A percentile compares a stretch with the other conserved stretches of the same genome.
Evolutionary conservation across 1,140 invertebrate genomes (phyloP).

Genomic region (Drosophila insularis): DNA sequence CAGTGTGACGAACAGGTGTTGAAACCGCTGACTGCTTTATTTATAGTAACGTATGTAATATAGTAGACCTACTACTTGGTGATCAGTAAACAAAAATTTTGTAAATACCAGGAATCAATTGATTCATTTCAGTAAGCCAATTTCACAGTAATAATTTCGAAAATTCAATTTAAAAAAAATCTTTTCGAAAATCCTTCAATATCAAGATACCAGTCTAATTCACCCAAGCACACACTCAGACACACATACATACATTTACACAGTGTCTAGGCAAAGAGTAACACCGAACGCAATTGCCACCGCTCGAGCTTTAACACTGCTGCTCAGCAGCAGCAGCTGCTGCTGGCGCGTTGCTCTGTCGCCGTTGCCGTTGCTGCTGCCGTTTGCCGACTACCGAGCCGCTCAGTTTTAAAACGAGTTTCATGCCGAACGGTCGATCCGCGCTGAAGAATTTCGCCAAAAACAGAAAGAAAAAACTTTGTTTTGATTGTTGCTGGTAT

Average conservation of each 20-base stretch:
- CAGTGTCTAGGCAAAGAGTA: constrained; percentile 1
- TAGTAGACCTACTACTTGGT: no score
- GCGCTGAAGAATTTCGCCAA: constrained; percentile 47
- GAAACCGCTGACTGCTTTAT: no score
- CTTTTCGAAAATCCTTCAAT: neutral
- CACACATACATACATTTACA: no score
- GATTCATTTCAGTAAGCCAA: no score
- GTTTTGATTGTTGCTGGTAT: neutral
- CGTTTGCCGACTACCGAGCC: constrained; percentile 38
- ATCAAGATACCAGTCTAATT: neutral
- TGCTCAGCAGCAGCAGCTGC: constrained; percentile 38
- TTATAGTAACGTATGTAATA: no score
- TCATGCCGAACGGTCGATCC: constrained; percentile 71
- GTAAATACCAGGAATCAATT: no score
- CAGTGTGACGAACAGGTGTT: no score
- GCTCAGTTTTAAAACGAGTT: constrained; percentile 74
- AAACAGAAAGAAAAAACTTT: neutral
- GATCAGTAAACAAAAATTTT: no score
- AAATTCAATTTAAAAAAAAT: no score
- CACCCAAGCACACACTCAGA: neutral
- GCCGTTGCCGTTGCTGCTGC: constrained; percentile 35
- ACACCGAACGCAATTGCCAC: constrained; percentile 9
- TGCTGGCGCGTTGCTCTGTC: constrained; percentile 38
- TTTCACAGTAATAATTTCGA: no score
- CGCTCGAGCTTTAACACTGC: constrained; percentile 16